A percentile compares a stretch with the other conserved stretches of the same genome.
phyloP scores from a whole-genome alignment of 2,113 vertebrate genomes.

The Ochotona princeps region DNA sequence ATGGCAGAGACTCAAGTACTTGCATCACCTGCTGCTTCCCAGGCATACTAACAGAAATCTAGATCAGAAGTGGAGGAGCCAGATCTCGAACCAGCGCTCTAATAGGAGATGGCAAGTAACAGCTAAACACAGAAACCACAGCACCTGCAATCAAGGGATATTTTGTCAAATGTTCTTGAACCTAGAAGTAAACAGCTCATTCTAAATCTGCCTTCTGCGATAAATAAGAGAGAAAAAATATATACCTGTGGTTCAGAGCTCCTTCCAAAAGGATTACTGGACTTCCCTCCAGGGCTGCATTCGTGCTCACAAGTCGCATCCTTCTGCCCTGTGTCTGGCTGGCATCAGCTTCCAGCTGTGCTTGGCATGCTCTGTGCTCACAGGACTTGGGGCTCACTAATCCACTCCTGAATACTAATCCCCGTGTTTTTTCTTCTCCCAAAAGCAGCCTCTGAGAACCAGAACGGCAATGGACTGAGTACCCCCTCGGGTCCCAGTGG shows the following conservation, averaged over 20 bases:
- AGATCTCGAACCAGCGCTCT: too few species aligned
- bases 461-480: conserved; percentile 88
- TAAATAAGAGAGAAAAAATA: not conserved
- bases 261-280: not conserved
- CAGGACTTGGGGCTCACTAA: not conserved
- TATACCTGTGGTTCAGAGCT: not conserved
- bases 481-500: conserved; percentile 74
- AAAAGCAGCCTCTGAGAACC: conserved; percentile 82
- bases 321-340: not conserved
- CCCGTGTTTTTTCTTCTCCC: conserved; percentile 64
- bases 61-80: too few species aligned
- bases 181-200: conserved; percentile 19
- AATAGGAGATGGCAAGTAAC: too few species aligned
- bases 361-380: not conserved
- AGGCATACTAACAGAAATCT: too few species aligned
- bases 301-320: not conserved
- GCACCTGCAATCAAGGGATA: not conserved
- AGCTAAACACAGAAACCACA: too few species aligned
- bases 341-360: not conserved
- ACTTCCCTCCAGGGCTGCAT: not conserved
- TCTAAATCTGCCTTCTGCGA: not conserved
- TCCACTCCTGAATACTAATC: not conserved
- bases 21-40: too few species aligned
- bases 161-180: conserved; percentile 26
- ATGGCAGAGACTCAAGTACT: too few species aligned